Percentiles rank a stretch among this genome's conserved stretches.
phyloP scores from a whole-genome alignment of 2,888 invertebrate species.

The Aelia acuminata region DNA sequence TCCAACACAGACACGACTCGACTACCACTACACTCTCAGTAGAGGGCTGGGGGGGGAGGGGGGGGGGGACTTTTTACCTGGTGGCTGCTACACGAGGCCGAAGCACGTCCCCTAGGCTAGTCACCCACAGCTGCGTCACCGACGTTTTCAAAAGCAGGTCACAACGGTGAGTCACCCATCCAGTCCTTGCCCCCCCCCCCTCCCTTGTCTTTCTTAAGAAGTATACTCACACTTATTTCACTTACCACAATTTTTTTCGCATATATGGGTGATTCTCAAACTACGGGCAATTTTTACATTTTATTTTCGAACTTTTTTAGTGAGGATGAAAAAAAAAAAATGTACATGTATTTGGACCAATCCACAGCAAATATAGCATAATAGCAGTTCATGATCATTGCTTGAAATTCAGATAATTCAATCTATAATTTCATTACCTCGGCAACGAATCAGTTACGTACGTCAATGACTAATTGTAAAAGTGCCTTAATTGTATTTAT shows the following conservation, averaged over 20 bases:
- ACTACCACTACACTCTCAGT: not conserved
- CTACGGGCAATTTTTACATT: no score
- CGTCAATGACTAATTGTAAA: no score
- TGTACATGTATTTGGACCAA: no score
- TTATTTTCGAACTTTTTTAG: no score
- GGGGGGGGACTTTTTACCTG: not conserved
- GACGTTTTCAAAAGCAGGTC: conserved; percentile 25
- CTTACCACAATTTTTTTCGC: not conserved
- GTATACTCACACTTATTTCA: not conserved
- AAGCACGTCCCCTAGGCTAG: not conserved
- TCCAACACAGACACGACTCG: not conserved
- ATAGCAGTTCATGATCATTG: no score
- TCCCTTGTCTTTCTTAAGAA: not conserved
- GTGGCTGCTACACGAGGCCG: not conserved
- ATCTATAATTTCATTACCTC: no score
- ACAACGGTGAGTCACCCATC: not conserved
- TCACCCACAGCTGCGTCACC: conserved; percentile 14
- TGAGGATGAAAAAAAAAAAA: no score
- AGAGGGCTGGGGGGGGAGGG: not conserved
- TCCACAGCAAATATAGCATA: no score
- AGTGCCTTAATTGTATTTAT: no score
- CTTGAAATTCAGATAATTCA: no score
- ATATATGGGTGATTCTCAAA: no score
- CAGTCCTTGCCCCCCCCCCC: not conserved
- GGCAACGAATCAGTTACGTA: no score